Conservation (phyloP, 2,888 invertebrate genomes). For the Strigamia crassipes region DNA sequence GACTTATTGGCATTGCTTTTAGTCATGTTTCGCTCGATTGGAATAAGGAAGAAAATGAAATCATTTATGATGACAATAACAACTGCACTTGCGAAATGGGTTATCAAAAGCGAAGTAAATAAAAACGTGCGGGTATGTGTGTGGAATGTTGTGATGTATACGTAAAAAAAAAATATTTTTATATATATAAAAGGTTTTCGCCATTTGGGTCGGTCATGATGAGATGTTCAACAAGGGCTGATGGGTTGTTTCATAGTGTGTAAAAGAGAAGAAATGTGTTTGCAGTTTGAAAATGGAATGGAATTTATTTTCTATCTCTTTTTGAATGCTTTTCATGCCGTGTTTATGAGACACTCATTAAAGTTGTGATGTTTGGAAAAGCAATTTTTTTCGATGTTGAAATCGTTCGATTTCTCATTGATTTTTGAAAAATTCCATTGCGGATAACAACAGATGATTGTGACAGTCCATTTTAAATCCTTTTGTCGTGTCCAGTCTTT, state of each 20-base stretch:
- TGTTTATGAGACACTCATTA: neutral
- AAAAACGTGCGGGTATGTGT: too few species aligned
- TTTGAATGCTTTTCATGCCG: neutral
- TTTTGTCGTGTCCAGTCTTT: neutral
- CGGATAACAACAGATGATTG: neutral
- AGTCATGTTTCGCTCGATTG: too few species aligned
- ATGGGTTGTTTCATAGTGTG: neutral
- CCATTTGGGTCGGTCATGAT: neutral
- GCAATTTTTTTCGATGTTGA: neutral
- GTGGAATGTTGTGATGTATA: too few species aligned
- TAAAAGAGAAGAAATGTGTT: neutral
- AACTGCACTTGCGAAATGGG: neutral
- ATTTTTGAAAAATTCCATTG: neutral
- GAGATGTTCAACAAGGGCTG: neutral
- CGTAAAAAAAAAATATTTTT: too few species aligned
- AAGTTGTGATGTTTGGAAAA: too few species aligned
- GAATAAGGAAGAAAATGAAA: neutral
- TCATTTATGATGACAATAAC: neutral
- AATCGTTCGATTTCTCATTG: neutral
- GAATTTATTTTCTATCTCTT: neutral
- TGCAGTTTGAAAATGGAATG: neutral
- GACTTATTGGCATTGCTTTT: too few species aligned
- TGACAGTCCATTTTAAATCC: neutral
- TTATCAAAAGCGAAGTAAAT: conserved; percentile 14
- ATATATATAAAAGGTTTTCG: neutral